Base-by-base conservation (phyloP, 2,888 invertebrate genomes). In the Lithodes maja region DNA sequence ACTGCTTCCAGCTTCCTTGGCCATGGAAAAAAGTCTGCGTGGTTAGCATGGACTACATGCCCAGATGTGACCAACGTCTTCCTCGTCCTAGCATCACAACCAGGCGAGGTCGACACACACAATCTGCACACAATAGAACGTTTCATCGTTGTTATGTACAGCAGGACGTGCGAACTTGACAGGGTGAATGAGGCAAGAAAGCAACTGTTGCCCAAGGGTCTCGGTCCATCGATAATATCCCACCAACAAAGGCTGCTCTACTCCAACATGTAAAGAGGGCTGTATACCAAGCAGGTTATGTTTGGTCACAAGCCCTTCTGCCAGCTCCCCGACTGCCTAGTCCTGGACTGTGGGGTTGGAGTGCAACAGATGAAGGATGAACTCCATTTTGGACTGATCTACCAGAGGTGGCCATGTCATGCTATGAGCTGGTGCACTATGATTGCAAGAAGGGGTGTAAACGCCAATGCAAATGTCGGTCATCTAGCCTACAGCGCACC, bases 141-240 rank as follows among this genome's bases (percentile, higher is more conserved):
- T 69, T 82, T 82, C 49, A 69, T 69, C 69, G 82, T 69, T 50
- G 82, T 82, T 50, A 82, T 69, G 69, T 82, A 82, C 82, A 82
- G 69, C 69, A 82, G 69, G 69, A 33, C 49, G 68, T 82, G 82
- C 69, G 82, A 50, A 15, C 68, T 69, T 9, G 69, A 69, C 61
- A 68, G 69, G 68, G 68, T 68, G 15, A 68, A 15, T 68, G 68
- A 15, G 15, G 68, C 15, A 15, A 68, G 68, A 68, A 7, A 68
- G 15, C 68, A 68, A 7, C 68, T 68, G 7, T 68, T 68, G 15
- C 68, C 7, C 7, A 68, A 15, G 15, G 68, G 68, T 12, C 7
- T 68, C 7, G 68, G 68, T 68, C 68, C 68, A 75, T 75, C 7
- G 75, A 75, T 7, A n/a, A 75, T 75, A 75, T 75, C 17, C 75